phyloP scores from a whole-genome alignment of 2,113 vertebrate species.

The Proteles cristata region DNA sequence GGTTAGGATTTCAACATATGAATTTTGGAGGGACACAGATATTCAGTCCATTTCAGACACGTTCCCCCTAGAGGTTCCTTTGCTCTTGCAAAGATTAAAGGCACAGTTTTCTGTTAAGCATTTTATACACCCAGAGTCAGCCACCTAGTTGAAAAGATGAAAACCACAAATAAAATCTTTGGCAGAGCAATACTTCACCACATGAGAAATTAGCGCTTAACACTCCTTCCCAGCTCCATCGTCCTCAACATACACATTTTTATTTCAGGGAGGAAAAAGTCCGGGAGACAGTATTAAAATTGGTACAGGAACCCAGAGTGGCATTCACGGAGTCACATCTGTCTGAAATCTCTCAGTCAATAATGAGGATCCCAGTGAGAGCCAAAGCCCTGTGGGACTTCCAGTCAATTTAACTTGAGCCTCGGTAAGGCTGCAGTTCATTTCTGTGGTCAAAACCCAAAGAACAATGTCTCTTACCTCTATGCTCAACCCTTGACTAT shows the following conservation, averaged over 20 bases:
- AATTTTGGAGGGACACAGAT: neutral
- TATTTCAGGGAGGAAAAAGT: neutral
- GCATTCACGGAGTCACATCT: neutral
- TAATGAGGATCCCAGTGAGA: neutral
- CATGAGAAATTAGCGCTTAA: neutral
- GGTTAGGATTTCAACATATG: neutral
- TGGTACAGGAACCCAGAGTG: neutral
- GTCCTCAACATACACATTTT: neutral
- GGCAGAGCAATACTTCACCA: neutral
- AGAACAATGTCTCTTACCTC: neutral
- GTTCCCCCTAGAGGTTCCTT: neutral
- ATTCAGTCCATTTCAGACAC: neutral
- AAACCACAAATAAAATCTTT: neutral
- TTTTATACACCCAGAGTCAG: neutral
- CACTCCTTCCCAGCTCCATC: neutral
- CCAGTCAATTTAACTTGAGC: neutral
- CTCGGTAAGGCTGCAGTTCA: neutral
- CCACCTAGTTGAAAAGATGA: neutral
- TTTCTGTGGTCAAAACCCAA: neutral
- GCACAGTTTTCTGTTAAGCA: neutral
- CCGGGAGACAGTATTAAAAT: neutral
- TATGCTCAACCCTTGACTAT: neutral
- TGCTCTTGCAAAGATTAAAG: neutral
- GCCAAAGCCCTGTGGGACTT: neutral
- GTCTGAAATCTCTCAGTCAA: neutral